Base-by-base conservation (phyloP, 2,113 vertebrate species). In the Uria aalge region DNA sequence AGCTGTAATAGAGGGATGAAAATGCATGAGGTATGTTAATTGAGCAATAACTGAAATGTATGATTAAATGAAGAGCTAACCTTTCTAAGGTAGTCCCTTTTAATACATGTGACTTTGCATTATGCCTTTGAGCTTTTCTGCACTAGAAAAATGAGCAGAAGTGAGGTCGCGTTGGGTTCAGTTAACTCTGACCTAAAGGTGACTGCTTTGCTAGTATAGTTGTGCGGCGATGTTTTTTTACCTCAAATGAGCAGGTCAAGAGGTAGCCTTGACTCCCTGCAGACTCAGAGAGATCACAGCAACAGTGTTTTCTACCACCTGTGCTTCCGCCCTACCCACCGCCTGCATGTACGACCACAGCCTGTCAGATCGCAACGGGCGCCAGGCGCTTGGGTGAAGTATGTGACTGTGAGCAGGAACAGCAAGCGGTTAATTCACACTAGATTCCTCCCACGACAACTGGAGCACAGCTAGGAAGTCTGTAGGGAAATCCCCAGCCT, bases 11-110 rank as follows among this genome's bases (percentile, higher is more conserved):
- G 47, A 60, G 56, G 90, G 84, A 85, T 94, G 86, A 92, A 96
- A 94, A 91, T 92, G 78, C 57, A 73, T 45, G 71, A 88, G 41
- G 16, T 83, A 80, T 90, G 69, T 60, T 96, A 97, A 97, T 81
- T 96, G 94, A 90, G 91, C 77, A 97, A 82, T 96, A 95, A 92
- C 88, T 84, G 72, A 95, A 94, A 95, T 55, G 82, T 71, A 87
- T 85, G 82, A 93, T 94, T 97, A 94, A 97, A 93, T 77, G 75
- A 95, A 90, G 79, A 95, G 53, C 43, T 66, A 97, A 90, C 88
- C 94, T 97, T 96, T 95, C 84, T 77, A 81, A 93, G 88, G 75
- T 45, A 95, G 92, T 80, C 40, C 45, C 82, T 78, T 66, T 52
- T 80, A 92, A 74, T 69, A 23, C 20, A 6, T 43, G 34, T 40